phyloP scores from a whole-genome alignment of 1,140 invertebrate genomes.

The Popillia japonica region DNA sequence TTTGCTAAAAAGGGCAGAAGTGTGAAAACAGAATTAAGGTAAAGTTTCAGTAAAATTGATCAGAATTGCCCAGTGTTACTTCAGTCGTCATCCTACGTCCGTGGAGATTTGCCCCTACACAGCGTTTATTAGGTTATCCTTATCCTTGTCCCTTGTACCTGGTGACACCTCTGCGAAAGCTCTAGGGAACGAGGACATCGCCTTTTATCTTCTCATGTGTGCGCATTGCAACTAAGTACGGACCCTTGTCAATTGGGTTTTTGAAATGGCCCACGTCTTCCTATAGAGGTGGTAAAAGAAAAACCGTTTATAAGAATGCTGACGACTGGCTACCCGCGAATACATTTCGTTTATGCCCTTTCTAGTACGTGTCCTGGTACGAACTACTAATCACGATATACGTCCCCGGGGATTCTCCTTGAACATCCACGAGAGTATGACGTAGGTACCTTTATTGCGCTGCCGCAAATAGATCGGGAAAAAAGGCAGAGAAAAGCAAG shows the following conservation, averaged over 20 bases:
- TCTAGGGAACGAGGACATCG: slow-evolving; percentile 35
- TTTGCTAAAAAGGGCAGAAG: slow-evolving; percentile 49
- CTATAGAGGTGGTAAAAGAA: slow-evolving; percentile 38
- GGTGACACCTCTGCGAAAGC: slow-evolving; percentile 45
- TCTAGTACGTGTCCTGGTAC: slow-evolving; percentile 44
- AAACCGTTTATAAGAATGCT: slow-evolving; percentile 46
- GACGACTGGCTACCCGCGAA: slow-evolving; percentile 45
- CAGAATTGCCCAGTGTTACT: slow-evolving; percentile 62
- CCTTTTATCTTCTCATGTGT: slow-evolving; percentile 46
- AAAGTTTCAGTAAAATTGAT: slow-evolving; percentile 67
- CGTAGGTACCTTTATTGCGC: no score
- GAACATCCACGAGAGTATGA: neutral
- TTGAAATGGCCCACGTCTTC: slow-evolving; percentile 45
- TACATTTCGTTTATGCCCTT: slow-evolving; percentile 44
- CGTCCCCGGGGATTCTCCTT: slow-evolving; percentile 36
- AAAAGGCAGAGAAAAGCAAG: no score
- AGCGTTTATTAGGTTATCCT: slow-evolving; percentile 49
- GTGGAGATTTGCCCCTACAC: slow-evolving; percentile 40
- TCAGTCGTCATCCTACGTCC: slow-evolving; percentile 47
- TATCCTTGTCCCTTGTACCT: slow-evolving; percentile 45
- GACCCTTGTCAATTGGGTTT: slow-evolving; percentile 43
- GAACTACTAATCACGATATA: slow-evolving; percentile 44
- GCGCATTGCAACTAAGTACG: slow-evolving; percentile 41
- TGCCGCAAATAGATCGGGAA: no score
- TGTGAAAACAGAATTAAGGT: slow-evolving; percentile 68